Conservation (phyloP, 2,797 vertebrate genomes). For the Iguana delicatissima region DNA sequence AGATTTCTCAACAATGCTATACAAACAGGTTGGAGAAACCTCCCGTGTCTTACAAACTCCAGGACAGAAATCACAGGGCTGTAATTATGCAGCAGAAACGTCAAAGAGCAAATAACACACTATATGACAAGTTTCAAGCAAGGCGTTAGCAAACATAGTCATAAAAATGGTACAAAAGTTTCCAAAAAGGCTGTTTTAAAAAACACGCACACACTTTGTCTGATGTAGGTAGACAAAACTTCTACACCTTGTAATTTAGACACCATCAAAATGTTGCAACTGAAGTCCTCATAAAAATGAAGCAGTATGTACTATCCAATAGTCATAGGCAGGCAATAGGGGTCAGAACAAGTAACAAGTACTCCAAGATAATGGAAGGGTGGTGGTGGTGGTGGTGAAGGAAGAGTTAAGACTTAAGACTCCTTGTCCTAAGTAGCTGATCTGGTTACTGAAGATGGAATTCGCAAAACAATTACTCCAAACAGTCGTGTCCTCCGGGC, state of each 20-base stretch:
- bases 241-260: slow-evolving; percentile 25
- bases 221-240: neutral
- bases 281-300: slow-evolving; percentile 3
- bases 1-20: neutral
- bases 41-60: accelerated
- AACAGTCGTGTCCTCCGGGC: neutral
- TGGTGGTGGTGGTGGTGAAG: neutral
- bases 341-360: neutral
- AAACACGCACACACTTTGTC: neutral
- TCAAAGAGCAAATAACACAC: slow-evolving; percentile 21
- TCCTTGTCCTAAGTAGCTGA: neutral
- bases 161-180: slow-evolving; percentile 75
- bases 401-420: neutral
- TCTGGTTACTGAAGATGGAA: neutral
- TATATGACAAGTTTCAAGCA: slow-evolving; percentile 59
- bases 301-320: neutral
- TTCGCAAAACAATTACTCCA: neutral
- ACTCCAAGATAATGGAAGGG: neutral
- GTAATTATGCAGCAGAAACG: slow-evolving; percentile 35
- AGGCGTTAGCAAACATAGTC: slow-evolving; percentile 74
- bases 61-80: neutral
- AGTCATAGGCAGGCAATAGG: neutral
- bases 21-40: slow-evolving; percentile 1
- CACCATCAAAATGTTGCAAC: slow-evolving; percentile 46
- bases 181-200: slow-evolving; percentile 64